These are phyloP conservation scores for Keiferia lycopersicella DNA, from an alignment of 2,888 invertebrate species.

Conservation along the genomic window DNA sequence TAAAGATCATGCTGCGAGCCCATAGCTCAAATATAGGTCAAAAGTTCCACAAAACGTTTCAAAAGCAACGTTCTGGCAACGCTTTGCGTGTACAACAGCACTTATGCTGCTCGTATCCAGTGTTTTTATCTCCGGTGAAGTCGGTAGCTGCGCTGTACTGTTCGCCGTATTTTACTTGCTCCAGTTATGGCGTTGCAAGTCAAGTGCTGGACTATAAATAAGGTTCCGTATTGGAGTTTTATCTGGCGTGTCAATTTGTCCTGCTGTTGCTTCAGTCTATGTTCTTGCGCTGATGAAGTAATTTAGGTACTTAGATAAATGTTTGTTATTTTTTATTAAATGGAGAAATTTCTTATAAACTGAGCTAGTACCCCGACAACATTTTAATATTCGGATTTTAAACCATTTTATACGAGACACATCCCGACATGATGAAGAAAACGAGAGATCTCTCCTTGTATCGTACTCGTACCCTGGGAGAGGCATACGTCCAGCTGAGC, in stretches of 20 bases:
- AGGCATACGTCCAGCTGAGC: no score
- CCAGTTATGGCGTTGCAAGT: conserved; percentile 61
- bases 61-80: not conserved
- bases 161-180: conserved; percentile 53
- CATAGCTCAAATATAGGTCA: not conserved
- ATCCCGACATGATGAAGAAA: no score
- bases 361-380: no score
- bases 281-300: not conserved
- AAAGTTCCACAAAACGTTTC: conserved; percentile 2
- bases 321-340: no score
- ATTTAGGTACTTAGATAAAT: not conserved
- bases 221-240: conserved; percentile 40
- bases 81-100: conserved; percentile 5
- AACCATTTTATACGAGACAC: no score
- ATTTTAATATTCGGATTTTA: no score
- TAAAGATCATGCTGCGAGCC: not conserved
- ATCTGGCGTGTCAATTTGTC: conserved; percentile 33
- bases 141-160: conserved; percentile 29
- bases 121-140: conserved; percentile 26
- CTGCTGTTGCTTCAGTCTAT: not conserved
- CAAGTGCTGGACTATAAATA: conserved; percentile 61
- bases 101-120: conserved; percentile 30
- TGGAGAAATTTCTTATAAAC: no score
- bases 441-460: no score
- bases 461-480: no score